phyloP scores from a whole-genome alignment of 2,113 vertebrate species.

The Tragelaphus scriptus region DNA sequence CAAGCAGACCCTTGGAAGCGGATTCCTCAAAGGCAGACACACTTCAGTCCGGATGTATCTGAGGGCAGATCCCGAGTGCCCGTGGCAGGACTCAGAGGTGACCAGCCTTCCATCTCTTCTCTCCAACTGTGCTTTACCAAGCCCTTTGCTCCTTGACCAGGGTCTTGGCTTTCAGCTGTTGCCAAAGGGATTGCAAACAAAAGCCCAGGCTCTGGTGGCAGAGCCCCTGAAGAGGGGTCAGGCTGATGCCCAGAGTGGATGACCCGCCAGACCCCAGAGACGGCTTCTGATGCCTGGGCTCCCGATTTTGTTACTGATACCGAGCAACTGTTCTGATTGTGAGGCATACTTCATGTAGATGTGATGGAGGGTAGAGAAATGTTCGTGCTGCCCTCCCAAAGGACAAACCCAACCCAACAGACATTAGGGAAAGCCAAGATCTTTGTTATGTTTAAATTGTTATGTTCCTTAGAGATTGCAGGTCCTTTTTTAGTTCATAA shows the following conservation, averaged over 20 bases:
- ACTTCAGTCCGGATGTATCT: accelerated
- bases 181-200: background rate
- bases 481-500: background rate
- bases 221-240: too few species aligned
- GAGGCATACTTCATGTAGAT: accelerated
- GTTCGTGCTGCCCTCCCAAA: background rate
- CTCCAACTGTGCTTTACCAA: background rate
- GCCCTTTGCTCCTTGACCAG: background rate
- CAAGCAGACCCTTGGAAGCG: background rate
- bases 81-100: accelerated
- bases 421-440: background rate
- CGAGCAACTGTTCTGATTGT: accelerated
- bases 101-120: accelerated
- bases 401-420: accelerated
- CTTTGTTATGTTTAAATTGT: background rate
- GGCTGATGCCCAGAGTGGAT: too few species aligned
- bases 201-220: accelerated
- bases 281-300: accelerated
- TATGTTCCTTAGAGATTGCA: background rate
- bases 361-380: accelerated
- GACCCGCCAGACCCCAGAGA: background rate
- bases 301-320: accelerated
- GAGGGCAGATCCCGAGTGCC: accelerated
- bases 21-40: background rate
- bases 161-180: background rate